Percentiles rank a stretch among this genome's conserved stretches.
Evolutionary conservation across 2,113 vertebrate species (phyloP).

Genomic region (Clarias magur): DNA sequence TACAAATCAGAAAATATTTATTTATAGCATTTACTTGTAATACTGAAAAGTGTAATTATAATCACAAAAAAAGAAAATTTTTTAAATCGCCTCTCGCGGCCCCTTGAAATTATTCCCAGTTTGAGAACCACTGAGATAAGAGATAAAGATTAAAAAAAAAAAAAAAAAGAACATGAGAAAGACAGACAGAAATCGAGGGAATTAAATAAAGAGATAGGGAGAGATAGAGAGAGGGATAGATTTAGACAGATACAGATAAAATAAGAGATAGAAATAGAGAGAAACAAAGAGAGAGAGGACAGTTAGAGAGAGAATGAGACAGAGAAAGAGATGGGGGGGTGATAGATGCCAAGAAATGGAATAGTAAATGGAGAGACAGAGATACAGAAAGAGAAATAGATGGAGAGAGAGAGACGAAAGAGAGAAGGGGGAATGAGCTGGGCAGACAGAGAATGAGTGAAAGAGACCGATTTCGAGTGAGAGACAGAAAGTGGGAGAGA

Average conservation of each 20-base stretch:
- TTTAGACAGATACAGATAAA: neutral
- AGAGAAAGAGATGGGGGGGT: neutral
- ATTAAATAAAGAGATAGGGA: neutral
- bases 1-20: too few species aligned
- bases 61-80: too few species aligned
- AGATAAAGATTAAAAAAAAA: too few species aligned
- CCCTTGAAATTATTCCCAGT: too few species aligned
- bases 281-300: neutral
- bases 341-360: too few species aligned
- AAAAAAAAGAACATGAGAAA: too few species aligned
- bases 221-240: neutral
- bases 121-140: too few species aligned
- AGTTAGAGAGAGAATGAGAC: neutral
- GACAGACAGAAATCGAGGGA: too few species aligned
- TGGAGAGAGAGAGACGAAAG: neutral
- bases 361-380: neutral
- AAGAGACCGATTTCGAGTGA: neutral
- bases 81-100: too few species aligned
- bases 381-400: neutral
- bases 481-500: neutral
- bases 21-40: too few species aligned
- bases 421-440: neutral
- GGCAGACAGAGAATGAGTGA: neutral
- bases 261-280: neutral
- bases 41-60: too few species aligned